Percentiles rank a stretch among this genome's conserved stretches.
Conservation (phyloP, 2,888 invertebrate genomes). For the Bombylius discolor region DNA sequence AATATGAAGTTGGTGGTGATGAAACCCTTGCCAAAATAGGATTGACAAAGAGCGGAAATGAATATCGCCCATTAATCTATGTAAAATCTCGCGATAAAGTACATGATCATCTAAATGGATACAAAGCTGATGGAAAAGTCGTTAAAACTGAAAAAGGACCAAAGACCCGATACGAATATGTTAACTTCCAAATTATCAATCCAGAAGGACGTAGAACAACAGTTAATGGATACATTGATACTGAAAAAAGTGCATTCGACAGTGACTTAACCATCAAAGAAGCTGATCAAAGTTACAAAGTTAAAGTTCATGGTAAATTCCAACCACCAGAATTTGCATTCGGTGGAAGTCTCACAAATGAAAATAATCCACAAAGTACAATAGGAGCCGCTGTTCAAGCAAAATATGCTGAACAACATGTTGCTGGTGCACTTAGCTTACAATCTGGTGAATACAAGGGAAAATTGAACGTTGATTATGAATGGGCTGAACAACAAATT, state of each 20-base stretch:
- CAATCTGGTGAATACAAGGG: constrained; percentile 18
- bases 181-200: constrained; percentile 24
- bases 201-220: constrained; percentile 18
- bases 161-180: constrained; percentile 22
- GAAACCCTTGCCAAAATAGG: constrained; percentile 54
- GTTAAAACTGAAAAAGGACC: constrained; percentile 19
- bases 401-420: constrained; percentile 12
- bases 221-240: constrained; percentile 27
- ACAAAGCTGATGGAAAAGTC: constrained; percentile 28
- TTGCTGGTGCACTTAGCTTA: constrained; percentile 13
- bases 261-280: constrained; percentile 23
- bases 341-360: constrained; percentile 25
- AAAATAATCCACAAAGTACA: constrained; percentile 18
- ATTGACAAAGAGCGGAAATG: constrained; percentile 45
- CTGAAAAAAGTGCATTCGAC: constrained; percentile 14
- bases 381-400: constrained; percentile 23
- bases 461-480: neutral
- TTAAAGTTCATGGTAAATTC: constrained; percentile 13
- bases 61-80: constrained; percentile 53
- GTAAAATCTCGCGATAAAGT: constrained; percentile 20
- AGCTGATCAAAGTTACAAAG: constrained; percentile 11
- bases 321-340: constrained; percentile 15
- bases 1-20: constrained; percentile 41
- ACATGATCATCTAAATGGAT: constrained; percentile 21
- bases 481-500: neutral